Conservation (phyloP, 1,140 invertebrate genomes). For the Zaprionus tsacasi region DNA sequence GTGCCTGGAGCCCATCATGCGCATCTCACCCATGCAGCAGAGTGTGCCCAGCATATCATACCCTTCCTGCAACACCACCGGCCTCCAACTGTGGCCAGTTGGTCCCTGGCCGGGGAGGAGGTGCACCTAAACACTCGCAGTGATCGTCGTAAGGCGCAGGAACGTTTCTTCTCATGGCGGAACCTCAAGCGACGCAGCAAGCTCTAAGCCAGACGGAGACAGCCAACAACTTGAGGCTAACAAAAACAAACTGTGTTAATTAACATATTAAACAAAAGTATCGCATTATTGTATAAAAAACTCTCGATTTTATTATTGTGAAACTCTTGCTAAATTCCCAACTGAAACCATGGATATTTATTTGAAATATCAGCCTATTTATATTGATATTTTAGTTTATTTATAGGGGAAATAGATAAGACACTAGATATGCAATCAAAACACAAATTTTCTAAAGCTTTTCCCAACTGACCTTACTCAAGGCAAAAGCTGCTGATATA, state of each 20-base stretch:
- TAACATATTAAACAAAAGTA: neutral
- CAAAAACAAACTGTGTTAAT: no score
- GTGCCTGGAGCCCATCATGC: conserved; percentile 88
- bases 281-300: neutral
- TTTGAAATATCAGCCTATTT: neutral
- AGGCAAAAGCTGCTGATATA: no score
- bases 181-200: conserved; percentile 20
- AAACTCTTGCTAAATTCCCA: no score
- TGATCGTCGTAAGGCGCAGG: conserved; percentile 13
- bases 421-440: no score
- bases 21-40: conserved; percentile 88
- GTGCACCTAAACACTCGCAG: neutral
- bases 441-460: neutral
- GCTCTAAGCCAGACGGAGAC: neutral
- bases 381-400: neutral
- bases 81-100: conserved; percentile 34
- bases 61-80: conserved; percentile 84
- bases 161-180: conserved; percentile 21
- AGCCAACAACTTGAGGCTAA: neutral
- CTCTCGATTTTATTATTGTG: neutral
- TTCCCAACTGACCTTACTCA: neutral
- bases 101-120: conserved; percentile 25
- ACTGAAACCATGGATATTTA: no score
- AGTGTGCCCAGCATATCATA: conserved; percentile 86
- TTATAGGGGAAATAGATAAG: neutral